Base-by-base conservation (phyloP, 23 tunicate genomes). In the Ciona savignyi region DNA sequence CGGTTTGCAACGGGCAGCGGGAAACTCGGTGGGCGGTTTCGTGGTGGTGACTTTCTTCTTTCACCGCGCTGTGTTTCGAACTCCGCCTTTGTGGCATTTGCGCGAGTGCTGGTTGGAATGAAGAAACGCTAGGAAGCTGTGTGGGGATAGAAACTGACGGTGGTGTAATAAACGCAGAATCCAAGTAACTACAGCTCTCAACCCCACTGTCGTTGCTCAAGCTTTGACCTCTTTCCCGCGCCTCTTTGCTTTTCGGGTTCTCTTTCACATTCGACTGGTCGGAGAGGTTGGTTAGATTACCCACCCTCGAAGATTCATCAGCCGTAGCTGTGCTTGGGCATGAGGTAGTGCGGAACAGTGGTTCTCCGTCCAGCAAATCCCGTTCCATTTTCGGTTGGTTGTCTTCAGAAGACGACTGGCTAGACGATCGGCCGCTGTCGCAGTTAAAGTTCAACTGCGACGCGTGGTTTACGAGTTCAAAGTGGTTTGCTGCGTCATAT, bases 171-270 rank as follows among this genome's bases (percentile, higher is more conserved):
- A 42, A 42, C 56, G 56, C 56, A 42, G 70, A 34, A 2, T 80
- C 84, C 56, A 62, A 33, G 51, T 56, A 32, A 25, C 62, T 35
- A 30, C 75, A 80, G 21, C 84, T 65, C 63, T 70, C 84, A 30
- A 80, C 84, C 35, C 84, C 84, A 35, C 84, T 80, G 70, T 78
- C 83, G 76, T 68, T 78, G 68, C 83, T 78, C 29, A 78, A 60
- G 33, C 83, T 78, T 75, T 70, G 70, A 30, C 70, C 83, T 30
- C 83, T 60, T 0, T 29, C 20, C 11, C 74, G 74, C 29, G 30
- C 25, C 29, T 66, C 30, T 19, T 66, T 66, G 30, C 30, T 34
- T n/a, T n/a, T n/a, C n/a, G n/a, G n/a, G n/a, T n/a, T n/a, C n/a
- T n/a, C n/a, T n/a, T n/a, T n/a, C n/a, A n/a, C n/a, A 49, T 49